A percentile compares a stretch with the other conserved stretches of the same genome.
Evolutionary conservation across 2,797 vertebrate species (phyloP).

Genomic region (Brachymystax lenok): DNA sequence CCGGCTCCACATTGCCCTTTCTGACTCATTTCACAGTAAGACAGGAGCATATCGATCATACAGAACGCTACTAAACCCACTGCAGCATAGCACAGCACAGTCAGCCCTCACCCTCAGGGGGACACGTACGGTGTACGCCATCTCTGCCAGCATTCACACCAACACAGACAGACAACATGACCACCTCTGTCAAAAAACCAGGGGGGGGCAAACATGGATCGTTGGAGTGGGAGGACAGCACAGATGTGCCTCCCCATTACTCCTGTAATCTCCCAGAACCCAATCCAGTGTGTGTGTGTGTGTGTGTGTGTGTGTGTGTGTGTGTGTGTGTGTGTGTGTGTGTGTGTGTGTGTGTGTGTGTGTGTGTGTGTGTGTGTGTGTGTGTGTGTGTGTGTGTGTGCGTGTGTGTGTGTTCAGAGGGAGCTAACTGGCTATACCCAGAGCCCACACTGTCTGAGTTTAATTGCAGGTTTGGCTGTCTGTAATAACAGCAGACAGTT

Average conservation of each 20-base stretch:
- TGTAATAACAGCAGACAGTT: neutral
- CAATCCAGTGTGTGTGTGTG: neutral
- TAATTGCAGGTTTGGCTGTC: neutral
- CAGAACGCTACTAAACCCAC: neutral
- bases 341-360: conserved; percentile 1
- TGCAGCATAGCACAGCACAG: conserved; percentile 5
- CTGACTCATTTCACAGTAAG: conserved; percentile 26
- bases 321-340: neutral
- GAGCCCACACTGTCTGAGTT: neutral
- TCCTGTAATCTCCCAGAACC: neutral
- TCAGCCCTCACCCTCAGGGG: neutral
- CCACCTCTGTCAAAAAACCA: neutral
- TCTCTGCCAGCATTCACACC: neutral
- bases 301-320: conserved; percentile 5
- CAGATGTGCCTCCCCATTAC: neutral
- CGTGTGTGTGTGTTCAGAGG: neutral
- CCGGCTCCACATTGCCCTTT: conserved; percentile 15
- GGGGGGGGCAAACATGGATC: neutral
- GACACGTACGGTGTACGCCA: neutral
- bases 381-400: conserved; percentile 5
- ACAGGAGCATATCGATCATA: conserved; percentile 24
- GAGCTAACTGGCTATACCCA: neutral
- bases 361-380: too few species aligned
- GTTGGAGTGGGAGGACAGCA: neutral
- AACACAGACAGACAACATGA: neutral